Evolutionary conservation across 2,113 vertebrate genomes (phyloP).

Genomic region (Ivindomyrus marchei): DNA sequence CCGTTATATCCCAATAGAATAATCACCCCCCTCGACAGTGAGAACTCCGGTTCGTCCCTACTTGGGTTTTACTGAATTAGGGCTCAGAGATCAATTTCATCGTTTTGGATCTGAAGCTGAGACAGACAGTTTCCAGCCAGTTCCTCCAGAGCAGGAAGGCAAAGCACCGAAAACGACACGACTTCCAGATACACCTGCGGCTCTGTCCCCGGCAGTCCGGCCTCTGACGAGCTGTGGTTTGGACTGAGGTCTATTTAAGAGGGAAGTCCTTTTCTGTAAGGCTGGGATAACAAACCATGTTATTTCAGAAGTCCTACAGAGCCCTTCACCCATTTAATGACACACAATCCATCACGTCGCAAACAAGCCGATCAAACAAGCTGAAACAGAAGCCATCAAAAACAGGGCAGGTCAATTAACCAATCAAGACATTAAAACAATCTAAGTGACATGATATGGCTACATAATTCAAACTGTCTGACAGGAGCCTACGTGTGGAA

Average conservation of each 20-base stretch:
- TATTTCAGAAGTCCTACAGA: conserved; percentile 7
- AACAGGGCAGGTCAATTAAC: neutral
- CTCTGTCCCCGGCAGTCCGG: conserved; percentile 48
- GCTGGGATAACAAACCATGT: conserved; percentile 53
- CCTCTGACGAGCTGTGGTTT: conserved; percentile 50
- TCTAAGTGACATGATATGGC: neutral
- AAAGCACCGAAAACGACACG: neutral
- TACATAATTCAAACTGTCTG: neutral
- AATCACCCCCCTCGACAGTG: neutral
- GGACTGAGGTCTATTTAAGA: conserved; percentile 53
- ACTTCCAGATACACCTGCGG: conserved; percentile 55
- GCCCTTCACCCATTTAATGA: neutral
- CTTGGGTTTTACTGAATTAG: neutral
- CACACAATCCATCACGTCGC: neutral
- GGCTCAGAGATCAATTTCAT: neutral
- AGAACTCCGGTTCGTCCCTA: neutral
- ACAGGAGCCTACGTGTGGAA: neutral
- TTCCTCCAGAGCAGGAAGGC: conserved; percentile 21
- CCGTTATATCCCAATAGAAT: neutral
- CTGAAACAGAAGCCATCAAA: neutral
- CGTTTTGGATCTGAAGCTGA: neutral
- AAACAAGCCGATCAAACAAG: neutral
- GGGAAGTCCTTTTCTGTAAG: conserved; percentile 60
- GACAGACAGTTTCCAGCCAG: conserved; percentile 45
- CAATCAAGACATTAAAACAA: neutral